Evolutionary conservation across 2,888 invertebrate genomes (phyloP).

Genomic region (Agrotis clavis): DNA sequence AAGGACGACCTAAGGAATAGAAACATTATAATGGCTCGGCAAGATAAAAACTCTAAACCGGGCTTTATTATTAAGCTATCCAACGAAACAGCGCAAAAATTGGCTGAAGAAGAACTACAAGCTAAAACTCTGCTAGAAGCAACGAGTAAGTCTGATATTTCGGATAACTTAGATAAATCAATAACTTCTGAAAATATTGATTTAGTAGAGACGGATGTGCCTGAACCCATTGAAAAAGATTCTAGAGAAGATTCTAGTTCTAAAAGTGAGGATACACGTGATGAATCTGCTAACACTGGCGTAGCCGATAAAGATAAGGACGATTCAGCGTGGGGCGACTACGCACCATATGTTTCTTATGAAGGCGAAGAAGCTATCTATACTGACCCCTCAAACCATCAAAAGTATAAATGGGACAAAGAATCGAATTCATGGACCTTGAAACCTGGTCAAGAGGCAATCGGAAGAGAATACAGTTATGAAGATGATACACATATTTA

Average conservation of each 20-base stretch:
- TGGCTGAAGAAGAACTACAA: slow-evolving; percentile 80
- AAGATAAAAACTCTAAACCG: slow-evolving; percentile 78
- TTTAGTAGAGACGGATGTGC: slow-evolving; percentile 23
- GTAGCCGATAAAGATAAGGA: slow-evolving; percentile 24
- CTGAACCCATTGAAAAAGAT: slow-evolving; percentile 26
- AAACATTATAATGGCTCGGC: slow-evolving; percentile 74
- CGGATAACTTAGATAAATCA: slow-evolving; percentile 21
- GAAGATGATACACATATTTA: slow-evolving; percentile 95
- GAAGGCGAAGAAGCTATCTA: slow-evolving; percentile 94
- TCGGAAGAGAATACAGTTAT: slow-evolving; percentile 91
- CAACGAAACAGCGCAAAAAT: slow-evolving; percentile 86
- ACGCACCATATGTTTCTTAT: slow-evolving; percentile 93
- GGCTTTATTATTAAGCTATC: slow-evolving; percentile 89
- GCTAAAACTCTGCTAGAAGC: slow-evolving; percentile 59
- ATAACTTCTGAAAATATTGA: slow-evolving; percentile 7
- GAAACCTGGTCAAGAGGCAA: slow-evolving; percentile 76
- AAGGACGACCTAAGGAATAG: slow-evolving; percentile 30
- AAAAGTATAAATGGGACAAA: slow-evolving; percentile 93
- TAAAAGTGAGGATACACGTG: slow-evolving; percentile 1
- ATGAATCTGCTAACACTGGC: slow-evolving; percentile 12
- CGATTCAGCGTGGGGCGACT: slow-evolving; percentile 80
- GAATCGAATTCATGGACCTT: slow-evolving; percentile 88
- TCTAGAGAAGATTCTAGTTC: background rate
- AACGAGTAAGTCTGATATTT: slow-evolving; percentile 35
- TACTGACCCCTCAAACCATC: slow-evolving; percentile 93